Percentiles rank a stretch among this genome's conserved stretches.
Evolutionary conservation across 2,797 vertebrate genomes (phyloP).

Genomic region (Delichon dasypus): DNA sequence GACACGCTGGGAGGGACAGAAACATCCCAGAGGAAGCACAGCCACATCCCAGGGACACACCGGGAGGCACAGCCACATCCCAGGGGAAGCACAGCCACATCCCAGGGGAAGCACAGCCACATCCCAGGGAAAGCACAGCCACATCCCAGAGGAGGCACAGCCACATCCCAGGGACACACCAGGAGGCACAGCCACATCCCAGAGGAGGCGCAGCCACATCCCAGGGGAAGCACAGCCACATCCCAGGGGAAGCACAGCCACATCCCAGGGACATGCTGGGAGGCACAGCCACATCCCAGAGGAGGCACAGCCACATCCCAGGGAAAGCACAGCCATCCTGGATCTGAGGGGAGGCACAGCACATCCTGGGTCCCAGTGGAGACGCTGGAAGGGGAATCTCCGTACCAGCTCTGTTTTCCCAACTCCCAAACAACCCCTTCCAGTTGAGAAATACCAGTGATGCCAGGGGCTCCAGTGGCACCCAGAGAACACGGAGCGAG

Average conservation of each 20-base stretch:
- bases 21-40: too few relatives aligned
- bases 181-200: too few relatives aligned
- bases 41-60: not conserved
- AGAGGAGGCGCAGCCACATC: not conserved
- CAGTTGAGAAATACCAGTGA: not conserved
- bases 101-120: not conserved
- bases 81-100: not conserved
- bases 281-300: too few relatives aligned
- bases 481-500: accelerated
- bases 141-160: not conserved
- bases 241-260: not conserved
- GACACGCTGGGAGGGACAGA: too few relatives aligned
- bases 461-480: not conserved
- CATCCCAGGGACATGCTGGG: too few relatives aligned
- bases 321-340: not conserved
- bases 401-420: not conserved
- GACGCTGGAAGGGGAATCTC: accelerated
- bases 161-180: not conserved
- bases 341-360: not conserved
- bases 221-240: not conserved
- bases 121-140: not conserved
- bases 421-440: not conserved
- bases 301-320: too few relatives aligned
- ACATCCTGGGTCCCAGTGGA: accelerated
- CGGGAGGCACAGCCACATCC: too few relatives aligned